Base-by-base conservation (phyloP, 2,113 vertebrate species). In the Rafetus swinhoei region DNA sequence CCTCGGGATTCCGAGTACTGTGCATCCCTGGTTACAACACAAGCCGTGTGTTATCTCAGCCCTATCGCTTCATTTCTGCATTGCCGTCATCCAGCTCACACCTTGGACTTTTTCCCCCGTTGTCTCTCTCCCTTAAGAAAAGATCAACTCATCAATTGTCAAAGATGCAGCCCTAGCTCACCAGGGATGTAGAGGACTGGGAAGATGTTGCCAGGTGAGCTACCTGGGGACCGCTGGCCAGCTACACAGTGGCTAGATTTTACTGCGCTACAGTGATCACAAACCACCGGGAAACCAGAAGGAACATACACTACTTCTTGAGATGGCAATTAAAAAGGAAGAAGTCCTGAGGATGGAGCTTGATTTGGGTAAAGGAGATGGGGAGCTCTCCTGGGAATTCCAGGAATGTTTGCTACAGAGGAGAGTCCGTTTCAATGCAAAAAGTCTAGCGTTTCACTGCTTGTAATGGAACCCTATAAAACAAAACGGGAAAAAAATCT, bases 391-490 rank as follows among this genome's bases (percentile, higher is more conserved):
- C 93, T 97, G 94, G 91, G 93, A 96, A 79, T 93, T 96, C 97
- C 97, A 97, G 95, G 90, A 97, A 95, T 52, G 82, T 90, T 85
- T 97, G 96, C 97, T 98, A 97, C 95, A 97, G 94, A 93, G 97
- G 92, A 74, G 91, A 98, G 95, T 97, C 97, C 93, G 35, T 97
- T 96, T 95, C 97, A 97, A 97, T 95, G 95, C 84, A 92, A 96
- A 92, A 96, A 96, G 93, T 95, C 82, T 89, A 93, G 84, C 59
- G 89, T 89, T 84, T 97, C 97, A 98, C 81, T 96, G 98, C 96
- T 98, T 98, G 95, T 97, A 97, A 97, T 91, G 96, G 96, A 96
- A 97, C 96, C 98, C 98, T 98, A 85, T 16, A 84, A 92, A 97
- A 91, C 21, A 91, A 86, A 88, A 45, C 94, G 27, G 21, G 93